Evolutionary conservation across 2,113 vertebrate species (phyloP).

Genomic region (Petromus typicus): DNA sequence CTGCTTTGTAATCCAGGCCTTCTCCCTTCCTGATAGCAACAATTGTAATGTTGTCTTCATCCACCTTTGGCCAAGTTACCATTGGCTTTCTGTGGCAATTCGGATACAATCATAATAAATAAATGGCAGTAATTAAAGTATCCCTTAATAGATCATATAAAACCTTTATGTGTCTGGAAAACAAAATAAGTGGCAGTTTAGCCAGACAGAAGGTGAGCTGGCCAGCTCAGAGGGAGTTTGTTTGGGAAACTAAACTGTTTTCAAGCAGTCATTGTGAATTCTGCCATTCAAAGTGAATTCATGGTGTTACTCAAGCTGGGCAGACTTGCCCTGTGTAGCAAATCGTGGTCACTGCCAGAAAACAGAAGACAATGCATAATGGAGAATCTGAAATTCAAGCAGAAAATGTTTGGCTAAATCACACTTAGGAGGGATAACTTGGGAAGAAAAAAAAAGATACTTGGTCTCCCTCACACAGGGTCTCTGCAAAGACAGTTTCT

Average conservation of each 20-base stretch:
- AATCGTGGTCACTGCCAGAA: not conserved
- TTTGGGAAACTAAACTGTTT: constrained; percentile 38
- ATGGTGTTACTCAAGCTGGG: not conserved
- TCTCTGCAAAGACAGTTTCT: not conserved
- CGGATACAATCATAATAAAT: constrained; percentile 63
- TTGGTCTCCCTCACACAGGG: not conserved
- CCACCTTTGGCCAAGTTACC: constrained; percentile 48
- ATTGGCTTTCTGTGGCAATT: constrained; percentile 31
- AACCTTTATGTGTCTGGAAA: constrained; percentile 53
- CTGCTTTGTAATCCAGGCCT: not conserved
- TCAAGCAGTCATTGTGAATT: constrained; percentile 22
- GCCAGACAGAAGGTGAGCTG: not conserved
- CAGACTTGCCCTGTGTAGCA: not conserved
- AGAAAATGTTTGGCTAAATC: not conserved
- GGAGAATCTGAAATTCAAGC: not conserved
- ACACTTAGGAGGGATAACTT: not conserved
- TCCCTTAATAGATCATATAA: constrained; percentile 59
- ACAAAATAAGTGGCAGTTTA: constrained; percentile 50
- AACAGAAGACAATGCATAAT: fast-evolving
- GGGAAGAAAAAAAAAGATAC: not conserved
- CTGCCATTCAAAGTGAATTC: not conserved
- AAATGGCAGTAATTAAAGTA: constrained; percentile 64
- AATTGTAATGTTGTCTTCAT: not conserved
- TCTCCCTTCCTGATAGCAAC: not conserved
- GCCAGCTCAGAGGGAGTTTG: not conserved